Conservation (phyloP, 2,888 invertebrate species). For the Unio delphinus region DNA sequence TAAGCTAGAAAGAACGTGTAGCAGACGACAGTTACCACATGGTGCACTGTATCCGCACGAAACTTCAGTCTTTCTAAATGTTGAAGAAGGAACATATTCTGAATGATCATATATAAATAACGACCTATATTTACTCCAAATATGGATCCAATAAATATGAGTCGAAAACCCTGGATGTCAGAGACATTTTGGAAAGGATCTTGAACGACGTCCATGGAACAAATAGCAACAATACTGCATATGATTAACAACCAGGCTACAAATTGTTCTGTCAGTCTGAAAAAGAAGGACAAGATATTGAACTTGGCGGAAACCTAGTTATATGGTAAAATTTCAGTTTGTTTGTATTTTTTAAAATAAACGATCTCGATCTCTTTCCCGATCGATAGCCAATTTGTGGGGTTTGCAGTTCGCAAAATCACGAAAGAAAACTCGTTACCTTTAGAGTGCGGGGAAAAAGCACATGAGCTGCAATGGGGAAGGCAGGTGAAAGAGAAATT, state of each 20-base stretch:
- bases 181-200: slow-evolving; percentile 36
- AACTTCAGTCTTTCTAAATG: slow-evolving; percentile 20
- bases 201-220: slow-evolving; percentile 29
- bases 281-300: slow-evolving; percentile 10
- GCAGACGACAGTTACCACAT: slow-evolving; percentile 39
- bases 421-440: too few relatives aligned
- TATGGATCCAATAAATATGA: slow-evolving; percentile 20
- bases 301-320: too few relatives aligned
- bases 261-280: slow-evolving; percentile 46
- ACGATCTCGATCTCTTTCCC: slow-evolving; percentile 2
- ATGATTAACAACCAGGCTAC: slow-evolving; percentile 28
- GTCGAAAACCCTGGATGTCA: slow-evolving; percentile 5
- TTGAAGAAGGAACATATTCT: slow-evolving; percentile 23
- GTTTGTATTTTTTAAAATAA: neutral
- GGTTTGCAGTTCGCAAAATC: too few relatives aligned
- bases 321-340: neutral
- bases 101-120: slow-evolving; percentile 35
- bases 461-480: too few relatives aligned
- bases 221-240: slow-evolving; percentile 31
- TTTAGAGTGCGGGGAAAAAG: too few relatives aligned
- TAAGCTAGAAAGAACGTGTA: slow-evolving; percentile 40
- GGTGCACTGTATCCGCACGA: slow-evolving; percentile 41
- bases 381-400: too few relatives aligned
- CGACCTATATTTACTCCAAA: slow-evolving; percentile 45
- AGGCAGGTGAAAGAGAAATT: too few relatives aligned